Percentiles rank a stretch among this genome's conserved stretches.
Conservation (phyloP, 2,797 vertebrate species). For the Discoglossus pictus region DNA sequence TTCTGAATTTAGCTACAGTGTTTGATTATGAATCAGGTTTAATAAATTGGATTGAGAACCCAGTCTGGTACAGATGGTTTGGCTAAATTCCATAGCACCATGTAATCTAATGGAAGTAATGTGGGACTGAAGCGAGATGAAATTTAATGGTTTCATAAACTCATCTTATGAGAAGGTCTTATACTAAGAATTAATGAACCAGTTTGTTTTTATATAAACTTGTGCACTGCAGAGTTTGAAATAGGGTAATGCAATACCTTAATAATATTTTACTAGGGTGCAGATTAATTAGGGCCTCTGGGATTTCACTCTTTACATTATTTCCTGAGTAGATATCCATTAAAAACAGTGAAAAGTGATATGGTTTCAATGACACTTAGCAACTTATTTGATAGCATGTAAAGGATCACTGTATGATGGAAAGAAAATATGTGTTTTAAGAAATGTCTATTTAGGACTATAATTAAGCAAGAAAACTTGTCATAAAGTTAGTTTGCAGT, state of each 20-base stretch:
- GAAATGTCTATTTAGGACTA: too few relatives aligned
- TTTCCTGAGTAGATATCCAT: too few relatives aligned
- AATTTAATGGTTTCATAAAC: conserved; percentile 26
- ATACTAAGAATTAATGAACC: conserved; percentile 37
- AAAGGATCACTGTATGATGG: too few relatives aligned
- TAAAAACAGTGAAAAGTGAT: too few relatives aligned
- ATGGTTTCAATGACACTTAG: too few relatives aligned
- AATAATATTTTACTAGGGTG: conserved; percentile 1
- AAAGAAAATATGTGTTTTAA: too few relatives aligned
- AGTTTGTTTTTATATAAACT: conserved; percentile 34
- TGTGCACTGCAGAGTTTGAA: conserved; percentile 12
- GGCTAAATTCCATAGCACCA: not conserved
- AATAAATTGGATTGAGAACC: conserved; percentile 39
- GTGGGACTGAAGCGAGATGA: conserved; percentile 10
- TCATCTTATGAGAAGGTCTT: conserved; percentile 26
- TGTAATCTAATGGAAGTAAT: not conserved
- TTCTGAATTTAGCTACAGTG: conserved; percentile 54
- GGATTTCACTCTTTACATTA: too few relatives aligned
- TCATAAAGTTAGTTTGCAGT: too few relatives aligned
- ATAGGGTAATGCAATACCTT: conserved; percentile 13
- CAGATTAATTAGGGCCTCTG: conserved; percentile 4
- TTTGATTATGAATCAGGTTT: conserved; percentile 43
- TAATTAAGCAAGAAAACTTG: too few relatives aligned
- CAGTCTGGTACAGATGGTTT: conserved; percentile 39
- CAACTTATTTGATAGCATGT: too few relatives aligned